Evolutionary conservation across 2,113 vertebrate species (phyloP).

Genomic region (Hippocampus mohnikei): DNA sequence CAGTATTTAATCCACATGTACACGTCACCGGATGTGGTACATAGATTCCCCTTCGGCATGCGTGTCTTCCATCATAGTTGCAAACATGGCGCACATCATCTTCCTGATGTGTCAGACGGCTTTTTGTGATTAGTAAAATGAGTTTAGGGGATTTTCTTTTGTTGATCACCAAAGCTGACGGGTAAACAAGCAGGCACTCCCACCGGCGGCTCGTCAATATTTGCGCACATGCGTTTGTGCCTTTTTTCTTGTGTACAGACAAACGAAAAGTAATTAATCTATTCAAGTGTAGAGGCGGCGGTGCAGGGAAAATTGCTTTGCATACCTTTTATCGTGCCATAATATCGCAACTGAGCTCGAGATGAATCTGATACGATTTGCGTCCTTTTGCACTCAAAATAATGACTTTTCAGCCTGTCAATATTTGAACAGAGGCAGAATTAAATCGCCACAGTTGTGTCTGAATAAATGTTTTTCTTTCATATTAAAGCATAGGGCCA

Average conservation of each 20-base stretch:
- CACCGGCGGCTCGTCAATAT: neutral
- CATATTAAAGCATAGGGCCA: conserved; percentile 27
- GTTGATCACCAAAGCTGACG: conserved; percentile 18
- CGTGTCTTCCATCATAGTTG: neutral
- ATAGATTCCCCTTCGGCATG: neutral
- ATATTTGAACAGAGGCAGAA: conserved; percentile 39
- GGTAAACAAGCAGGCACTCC: conserved; percentile 33
- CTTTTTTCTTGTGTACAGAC: conserved; percentile 27
- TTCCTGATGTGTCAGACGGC: neutral
- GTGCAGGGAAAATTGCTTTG: conserved; percentile 51
- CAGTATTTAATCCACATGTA: neutral
- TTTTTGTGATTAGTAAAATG: conserved; percentile 18
- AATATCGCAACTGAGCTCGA: conserved; percentile 25
- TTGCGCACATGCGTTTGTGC: conserved; percentile 1
- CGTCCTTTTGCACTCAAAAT: conserved; percentile 20
- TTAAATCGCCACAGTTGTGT: conserved; percentile 34
- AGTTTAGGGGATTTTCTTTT: conserved; percentile 13
- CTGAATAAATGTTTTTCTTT: conserved; percentile 22
- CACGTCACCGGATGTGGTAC: neutral
- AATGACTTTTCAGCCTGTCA: conserved; percentile 49
- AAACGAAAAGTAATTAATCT: conserved; percentile 54
- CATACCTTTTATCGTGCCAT: conserved; percentile 49
- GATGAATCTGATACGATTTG: conserved; percentile 51
- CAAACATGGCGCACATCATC: neutral
- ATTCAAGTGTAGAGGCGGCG: conserved; percentile 22